Conservation (phyloP, 1,140 invertebrate genomes). For the Brachionus sp. region DNA sequence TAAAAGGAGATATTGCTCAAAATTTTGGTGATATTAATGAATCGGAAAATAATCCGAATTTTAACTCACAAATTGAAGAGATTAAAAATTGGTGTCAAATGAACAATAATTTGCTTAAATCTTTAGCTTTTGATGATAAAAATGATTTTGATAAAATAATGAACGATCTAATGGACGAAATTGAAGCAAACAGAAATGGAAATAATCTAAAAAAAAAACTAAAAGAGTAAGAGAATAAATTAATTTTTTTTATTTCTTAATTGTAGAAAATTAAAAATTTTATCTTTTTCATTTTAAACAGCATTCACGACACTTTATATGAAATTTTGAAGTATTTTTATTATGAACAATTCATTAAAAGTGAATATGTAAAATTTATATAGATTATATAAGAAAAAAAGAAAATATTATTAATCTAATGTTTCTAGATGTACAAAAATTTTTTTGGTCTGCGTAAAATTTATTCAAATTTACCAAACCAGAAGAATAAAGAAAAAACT, state of each 20-base stretch:
- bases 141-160: not conserved
- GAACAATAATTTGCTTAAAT: not conserved
- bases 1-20: not conserved
- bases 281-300: not conserved
- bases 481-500: not conserved
- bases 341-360: conserved; percentile 29
- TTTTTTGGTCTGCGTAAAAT: conserved; percentile 30
- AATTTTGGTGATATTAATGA: not conserved
- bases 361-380: conserved; percentile 41
- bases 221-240: not conserved
- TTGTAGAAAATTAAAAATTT: not conserved
- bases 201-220: not conserved
- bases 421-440: conserved; percentile 46
- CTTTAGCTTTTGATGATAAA: not conserved
- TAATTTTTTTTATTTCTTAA: not conserved
- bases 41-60: not conserved
- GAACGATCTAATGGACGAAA: not conserved
- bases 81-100: conserved; percentile 18
- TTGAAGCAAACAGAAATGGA: not conserved
- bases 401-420: not conserved
- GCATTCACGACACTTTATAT: not conserved
- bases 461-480: not conserved
- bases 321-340: conserved; percentile 28
- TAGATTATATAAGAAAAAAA: not conserved
- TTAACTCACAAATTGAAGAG: not conserved